Evolutionary conservation across 2,888 invertebrate genomes (phyloP), one percentile per base, ranked within the genome.

Genomic region (Polydrusus tereticollis): DNA sequence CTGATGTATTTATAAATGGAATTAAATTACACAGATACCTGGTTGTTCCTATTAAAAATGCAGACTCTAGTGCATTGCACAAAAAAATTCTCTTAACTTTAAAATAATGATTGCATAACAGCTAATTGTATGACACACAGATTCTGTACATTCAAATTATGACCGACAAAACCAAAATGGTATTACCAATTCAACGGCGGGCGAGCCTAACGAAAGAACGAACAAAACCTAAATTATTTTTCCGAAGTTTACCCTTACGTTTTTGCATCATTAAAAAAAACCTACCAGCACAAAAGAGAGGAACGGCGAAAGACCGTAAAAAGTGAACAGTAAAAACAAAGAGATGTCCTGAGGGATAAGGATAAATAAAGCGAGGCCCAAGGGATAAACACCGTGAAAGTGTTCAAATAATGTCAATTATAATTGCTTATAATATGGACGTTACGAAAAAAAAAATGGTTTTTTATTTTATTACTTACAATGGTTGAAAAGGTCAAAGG

Each of bases 211-310:
- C 7, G 7, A 2, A 47, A 47, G 2, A 2, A 20, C 14, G 6
- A 47, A 47, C 23, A 47, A 47, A 47, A 21, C 21, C 23, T 7
- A 38, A 57, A 36, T 63, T 50, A 63, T 63, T 47, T 50, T 63
- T 63, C 33, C 47, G 16, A 63, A 43, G 18, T 63, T 47, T 47
- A 47, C 63, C 63, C 47, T 45, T n/a, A 63, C 33, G 47, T 63
- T 63, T 63, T 63, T 63, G 26, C 63, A 33, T 47, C 63, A 45
- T 63, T 63, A 63, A 63, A 16, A n/a, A n/a, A 47, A 47, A 10
- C 21, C n/a, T 21, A 20, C 23, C 45, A 10, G 23, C n/a, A n/a
- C 23, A 47, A n/a, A 47, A 47, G 21, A 16, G n/a, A 47, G 21
- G 47, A 10, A 47, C n/a, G n/a, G 47, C 23, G 47, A 47, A n/a